Percentiles rank a stretch among this genome's conserved stretches.
phyloP scores from a whole-genome alignment of 2,797 vertebrate genomes.

The Acanthurus leucopareius region DNA sequence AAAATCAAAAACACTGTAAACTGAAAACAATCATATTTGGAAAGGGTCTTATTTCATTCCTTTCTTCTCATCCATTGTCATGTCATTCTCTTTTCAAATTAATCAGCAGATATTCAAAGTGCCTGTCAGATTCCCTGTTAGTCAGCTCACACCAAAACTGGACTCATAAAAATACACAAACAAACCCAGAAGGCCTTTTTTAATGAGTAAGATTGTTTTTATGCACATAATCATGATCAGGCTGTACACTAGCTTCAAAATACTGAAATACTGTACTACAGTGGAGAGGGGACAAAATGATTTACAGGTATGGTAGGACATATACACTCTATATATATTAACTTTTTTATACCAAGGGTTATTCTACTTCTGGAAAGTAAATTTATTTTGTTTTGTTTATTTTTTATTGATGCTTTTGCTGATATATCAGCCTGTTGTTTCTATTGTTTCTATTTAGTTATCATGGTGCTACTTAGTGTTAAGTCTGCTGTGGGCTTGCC shows the following conservation, averaged over 20 bases:
- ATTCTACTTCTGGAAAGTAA: conserved; percentile 71
- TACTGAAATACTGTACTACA: conserved; percentile 67
- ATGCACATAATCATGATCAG: conserved; percentile 54
- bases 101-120: conserved; percentile 71
- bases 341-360: conserved; percentile 68
- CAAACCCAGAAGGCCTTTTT: conserved; percentile 66
- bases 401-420: conserved; percentile 56
- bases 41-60: conserved; percentile 17
- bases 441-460: conserved; percentile 52
- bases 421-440: conserved; percentile 50
- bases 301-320: conserved; percentile 59
- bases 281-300: conserved; percentile 37
- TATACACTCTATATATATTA: conserved; percentile 17
- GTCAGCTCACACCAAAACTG: conserved; percentile 77
- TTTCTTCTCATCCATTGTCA: conserved; percentile 8
- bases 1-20: not conserved
- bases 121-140: conserved; percentile 73
- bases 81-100: conserved; percentile 32
- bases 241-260: conserved; percentile 49
- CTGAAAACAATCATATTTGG: conserved; percentile 33
- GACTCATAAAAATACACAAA: conserved; percentile 52
- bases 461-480: conserved; percentile 73
- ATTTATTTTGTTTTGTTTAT: conserved; percentile 68
- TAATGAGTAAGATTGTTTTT: conserved; percentile 64
- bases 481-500: conserved; percentile 40